phyloP scores from a whole-genome alignment of 2,113 vertebrate species.

The Meleagris gallopavo region DNA sequence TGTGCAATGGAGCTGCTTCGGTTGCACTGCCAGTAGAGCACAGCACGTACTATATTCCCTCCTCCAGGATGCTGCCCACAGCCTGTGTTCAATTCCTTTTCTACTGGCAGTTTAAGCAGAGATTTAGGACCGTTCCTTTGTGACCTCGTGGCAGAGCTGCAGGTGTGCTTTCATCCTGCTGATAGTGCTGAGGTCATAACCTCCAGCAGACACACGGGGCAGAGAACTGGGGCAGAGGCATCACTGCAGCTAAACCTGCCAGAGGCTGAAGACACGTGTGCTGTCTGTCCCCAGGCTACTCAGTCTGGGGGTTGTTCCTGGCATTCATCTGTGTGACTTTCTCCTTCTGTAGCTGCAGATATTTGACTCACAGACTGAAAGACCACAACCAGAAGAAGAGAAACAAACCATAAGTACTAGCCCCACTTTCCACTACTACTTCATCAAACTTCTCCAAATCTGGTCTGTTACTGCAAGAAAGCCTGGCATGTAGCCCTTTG shows the following conservation, averaged over 20 bases:
- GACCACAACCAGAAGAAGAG: not conserved
- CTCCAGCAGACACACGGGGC: not conserved
- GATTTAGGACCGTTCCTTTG: not conserved
- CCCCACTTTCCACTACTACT: not conserved
- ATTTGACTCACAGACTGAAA: not conserved
- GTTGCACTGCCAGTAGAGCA: rapidly evolving
- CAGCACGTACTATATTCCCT: not conserved
- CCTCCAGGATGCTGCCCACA: rapidly evolving
- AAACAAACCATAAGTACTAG: not conserved
- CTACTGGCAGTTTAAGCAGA: not conserved
- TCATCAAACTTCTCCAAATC: not conserved
- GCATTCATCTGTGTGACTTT: not conserved
- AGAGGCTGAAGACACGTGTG: not conserved
- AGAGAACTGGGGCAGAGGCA: constrained; percentile 15
- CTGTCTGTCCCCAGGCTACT: rapidly evolving
- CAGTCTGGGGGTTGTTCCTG: not conserved
- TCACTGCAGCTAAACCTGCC: not conserved
- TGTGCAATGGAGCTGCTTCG: not conserved
- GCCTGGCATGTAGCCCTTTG: not conserved
- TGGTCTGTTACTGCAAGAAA: not conserved
- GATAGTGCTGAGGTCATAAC: not conserved
- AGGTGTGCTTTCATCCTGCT: constrained; percentile 1
- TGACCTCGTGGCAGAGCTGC: not conserved
- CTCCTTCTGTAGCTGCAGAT: not conserved
- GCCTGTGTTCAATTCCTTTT: not conserved